Conservation (phyloP, 1,140 invertebrate species). For the Wasmannia auropunctata region DNA sequence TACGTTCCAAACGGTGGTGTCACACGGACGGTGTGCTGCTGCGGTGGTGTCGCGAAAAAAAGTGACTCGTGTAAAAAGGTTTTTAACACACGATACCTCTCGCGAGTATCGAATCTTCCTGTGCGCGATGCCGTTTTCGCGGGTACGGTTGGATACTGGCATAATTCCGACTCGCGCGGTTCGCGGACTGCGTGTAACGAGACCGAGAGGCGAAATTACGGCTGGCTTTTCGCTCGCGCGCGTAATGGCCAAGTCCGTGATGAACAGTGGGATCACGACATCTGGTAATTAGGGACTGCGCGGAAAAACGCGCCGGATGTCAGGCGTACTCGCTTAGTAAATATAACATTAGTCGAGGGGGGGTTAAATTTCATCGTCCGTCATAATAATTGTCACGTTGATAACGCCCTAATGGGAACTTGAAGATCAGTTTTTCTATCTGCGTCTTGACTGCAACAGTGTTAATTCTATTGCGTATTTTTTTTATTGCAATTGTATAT, state of each 20-base stretch:
- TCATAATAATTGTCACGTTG: conserved; percentile 30
- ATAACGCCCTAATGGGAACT: conserved; percentile 1
- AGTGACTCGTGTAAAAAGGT: conserved; percentile 4
- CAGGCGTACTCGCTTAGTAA: conserved; percentile 17
- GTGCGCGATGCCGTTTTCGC: neutral
- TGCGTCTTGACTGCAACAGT: too few species aligned
- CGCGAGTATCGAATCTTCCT: neutral
- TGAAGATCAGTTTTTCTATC: neutral
- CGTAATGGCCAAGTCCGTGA: conserved; percentile 39
- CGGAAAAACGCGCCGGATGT: conserved; percentile 41
- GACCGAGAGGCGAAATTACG: conserved; percentile 6
- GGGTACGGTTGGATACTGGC: neutral
- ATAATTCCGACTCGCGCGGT: neutral
- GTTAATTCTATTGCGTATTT: neutral
- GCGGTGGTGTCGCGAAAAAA: neutral
- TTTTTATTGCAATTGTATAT: neutral
- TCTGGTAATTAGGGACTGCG: conserved; percentile 37
- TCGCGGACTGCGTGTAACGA: neutral
- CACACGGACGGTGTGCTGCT: neutral
- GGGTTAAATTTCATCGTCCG: conserved; percentile 19
- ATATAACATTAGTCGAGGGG: conserved; percentile 36
- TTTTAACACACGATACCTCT: neutral
- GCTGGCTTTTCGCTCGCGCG: neutral
- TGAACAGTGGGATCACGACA: conserved; percentile 42
- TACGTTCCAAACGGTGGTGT: conserved; percentile 1